These are phyloP conservation scores for Pherbina coryleti DNA, from an alignment of 2,888 invertebrate species.

Conservation along the genomic window DNA sequence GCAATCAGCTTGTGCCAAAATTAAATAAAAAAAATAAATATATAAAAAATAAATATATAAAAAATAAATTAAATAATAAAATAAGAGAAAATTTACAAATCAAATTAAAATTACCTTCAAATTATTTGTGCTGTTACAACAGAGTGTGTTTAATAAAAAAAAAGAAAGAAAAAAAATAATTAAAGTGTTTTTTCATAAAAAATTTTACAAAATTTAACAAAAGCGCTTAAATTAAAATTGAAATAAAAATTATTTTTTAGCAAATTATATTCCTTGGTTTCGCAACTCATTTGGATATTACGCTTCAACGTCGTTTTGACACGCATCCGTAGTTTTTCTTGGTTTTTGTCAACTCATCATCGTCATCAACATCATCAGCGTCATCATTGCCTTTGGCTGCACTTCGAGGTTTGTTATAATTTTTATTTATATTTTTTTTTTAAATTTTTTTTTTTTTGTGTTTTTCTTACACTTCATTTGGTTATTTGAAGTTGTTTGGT, in stretches of 20 bases:
- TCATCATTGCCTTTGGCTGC: background rate
- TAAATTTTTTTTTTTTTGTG: background rate
- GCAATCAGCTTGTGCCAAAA: slow-evolving; percentile 15
- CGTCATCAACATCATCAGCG: too few relatives aligned
- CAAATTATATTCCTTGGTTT: background rate
- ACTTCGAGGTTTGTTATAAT: slow-evolving; percentile 9
- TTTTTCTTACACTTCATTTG: background rate
- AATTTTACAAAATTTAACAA: background rate
- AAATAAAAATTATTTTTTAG: slow-evolving; percentile 1
- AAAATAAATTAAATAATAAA: too few relatives aligned
- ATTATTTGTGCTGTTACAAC: background rate
- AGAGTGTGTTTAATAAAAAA: background rate
- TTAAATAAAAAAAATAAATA: background rate
- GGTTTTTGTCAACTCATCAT: slow-evolving; percentile 19
- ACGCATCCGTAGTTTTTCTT: background rate
- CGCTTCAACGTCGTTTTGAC: background rate
- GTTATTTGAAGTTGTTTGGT: slow-evolving; percentile 1
- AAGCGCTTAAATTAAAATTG: background rate
- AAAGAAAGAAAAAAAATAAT: background rate
- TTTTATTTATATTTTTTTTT: background rate
- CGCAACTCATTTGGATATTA: background rate
- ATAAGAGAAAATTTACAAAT: slow-evolving; percentile 1
- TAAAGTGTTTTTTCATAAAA: background rate
- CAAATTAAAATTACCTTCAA: background rate
- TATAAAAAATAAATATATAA: too few relatives aligned